Evolutionary conservation across 2,113 vertebrate species (phyloP).

Genomic region (Hydropotes inermis): DNA sequence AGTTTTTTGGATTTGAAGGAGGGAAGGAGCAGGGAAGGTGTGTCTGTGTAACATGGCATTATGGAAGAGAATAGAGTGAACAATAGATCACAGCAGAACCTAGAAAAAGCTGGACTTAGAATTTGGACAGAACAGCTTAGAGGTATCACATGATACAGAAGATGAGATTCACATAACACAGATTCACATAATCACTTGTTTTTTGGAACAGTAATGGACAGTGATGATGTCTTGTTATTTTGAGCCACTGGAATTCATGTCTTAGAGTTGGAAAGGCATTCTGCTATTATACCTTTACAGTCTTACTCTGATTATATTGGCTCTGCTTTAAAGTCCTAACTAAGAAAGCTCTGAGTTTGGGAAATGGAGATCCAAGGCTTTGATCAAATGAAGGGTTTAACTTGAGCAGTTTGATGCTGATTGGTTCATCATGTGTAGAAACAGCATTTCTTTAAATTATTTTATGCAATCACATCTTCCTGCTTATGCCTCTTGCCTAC

Average conservation of each 20-base stretch:
- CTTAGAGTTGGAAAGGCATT: conserved; percentile 31
- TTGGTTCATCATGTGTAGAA: background rate
- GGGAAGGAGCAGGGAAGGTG: conserved; percentile 69
- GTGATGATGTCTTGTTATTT: conserved; percentile 49
- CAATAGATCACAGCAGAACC: conserved; percentile 73
- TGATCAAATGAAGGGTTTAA: conserved; percentile 35
- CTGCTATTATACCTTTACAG: conserved; percentile 40
- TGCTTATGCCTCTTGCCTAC: background rate
- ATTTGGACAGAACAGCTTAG: conserved; percentile 64
- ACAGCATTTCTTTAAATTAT: background rate
- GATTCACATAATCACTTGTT: background rate
- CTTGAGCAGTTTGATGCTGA: conserved; percentile 14
- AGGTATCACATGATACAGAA: conserved; percentile 58
- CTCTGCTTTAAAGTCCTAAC: conserved; percentile 44
- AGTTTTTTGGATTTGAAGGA: conserved; percentile 79
- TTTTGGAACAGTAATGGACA: conserved; percentile 18
- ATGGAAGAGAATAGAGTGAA: conserved; percentile 64
- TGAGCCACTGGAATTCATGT: conserved; percentile 53
- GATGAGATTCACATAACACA: background rate
- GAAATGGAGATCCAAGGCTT: conserved; percentile 22
- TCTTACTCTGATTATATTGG: conserved; percentile 45
- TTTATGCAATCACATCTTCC: background rate
- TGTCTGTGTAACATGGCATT: conserved; percentile 70
- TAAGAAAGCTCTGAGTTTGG: conserved; percentile 12
- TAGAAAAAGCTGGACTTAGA: conserved; percentile 66